phyloP scores from a whole-genome alignment of 2,888 invertebrate genomes.

The Ligdia adustata region DNA sequence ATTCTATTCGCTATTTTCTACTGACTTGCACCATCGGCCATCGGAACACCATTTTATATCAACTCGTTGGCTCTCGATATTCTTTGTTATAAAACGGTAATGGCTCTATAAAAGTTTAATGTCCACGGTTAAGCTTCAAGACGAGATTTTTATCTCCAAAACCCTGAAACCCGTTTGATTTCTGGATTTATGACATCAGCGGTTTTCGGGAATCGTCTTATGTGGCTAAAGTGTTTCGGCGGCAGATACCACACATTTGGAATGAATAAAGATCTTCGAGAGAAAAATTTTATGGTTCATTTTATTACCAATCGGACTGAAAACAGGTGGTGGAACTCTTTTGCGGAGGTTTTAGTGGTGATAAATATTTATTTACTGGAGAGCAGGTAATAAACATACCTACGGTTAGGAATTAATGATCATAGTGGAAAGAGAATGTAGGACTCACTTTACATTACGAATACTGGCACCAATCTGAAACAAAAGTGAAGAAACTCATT shows the following conservation, averaged over 20 bases:
- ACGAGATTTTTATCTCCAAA: constrained; percentile 39
- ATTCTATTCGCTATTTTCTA: constrained; percentile 27
- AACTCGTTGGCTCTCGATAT: constrained; percentile 50
- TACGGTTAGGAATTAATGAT: too few relatives aligned
- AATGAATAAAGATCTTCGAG: constrained; percentile 20
- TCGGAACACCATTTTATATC: constrained; percentile 45
- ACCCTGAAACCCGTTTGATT: constrained; percentile 36
- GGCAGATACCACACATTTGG: constrained; percentile 14
- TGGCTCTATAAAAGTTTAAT: constrained; percentile 59
- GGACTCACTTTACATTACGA: constrained; percentile 52
- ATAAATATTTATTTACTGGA: constrained; percentile 12
- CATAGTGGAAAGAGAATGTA: too few relatives aligned
- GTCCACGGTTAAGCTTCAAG: constrained; percentile 44
- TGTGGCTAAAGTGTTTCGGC: constrained; percentile 28
- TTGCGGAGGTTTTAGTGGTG: constrained; percentile 11
- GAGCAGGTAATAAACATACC: constrained; percentile 7
- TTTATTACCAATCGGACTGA: constrained; percentile 16
- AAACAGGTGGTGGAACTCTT: constrained; percentile 11
- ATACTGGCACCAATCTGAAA: constrained; percentile 40
- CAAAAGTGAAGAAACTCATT: too few relatives aligned
- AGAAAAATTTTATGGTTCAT: constrained; percentile 12
- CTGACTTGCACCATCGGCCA: constrained; percentile 27
- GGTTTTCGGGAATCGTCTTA: constrained; percentile 34
- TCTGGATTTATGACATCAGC: constrained; percentile 36
- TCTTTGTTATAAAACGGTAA: constrained; percentile 64